A percentile compares a stretch with the other conserved stretches of the same genome.
Evolutionary conservation across 2,797 vertebrate species (phyloP).

Genomic region (Acanthurus tractus): DNA sequence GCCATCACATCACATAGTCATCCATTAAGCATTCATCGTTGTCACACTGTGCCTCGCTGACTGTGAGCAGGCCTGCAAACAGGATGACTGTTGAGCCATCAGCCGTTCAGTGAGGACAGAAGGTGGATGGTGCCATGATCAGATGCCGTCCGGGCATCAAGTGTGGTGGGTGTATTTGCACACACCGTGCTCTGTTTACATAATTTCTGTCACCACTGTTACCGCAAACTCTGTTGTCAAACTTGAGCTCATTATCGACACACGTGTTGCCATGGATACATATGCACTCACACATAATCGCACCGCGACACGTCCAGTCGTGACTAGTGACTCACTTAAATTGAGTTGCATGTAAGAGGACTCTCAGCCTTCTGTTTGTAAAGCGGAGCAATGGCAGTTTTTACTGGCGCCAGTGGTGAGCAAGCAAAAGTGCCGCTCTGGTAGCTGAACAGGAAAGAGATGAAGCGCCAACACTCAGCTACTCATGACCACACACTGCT

Average conservation of each 20-base stretch:
- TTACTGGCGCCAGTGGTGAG: conserved; percentile 51
- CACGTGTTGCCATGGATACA: conserved; percentile 19
- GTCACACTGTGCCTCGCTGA: conserved; percentile 40
- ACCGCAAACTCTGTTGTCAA: conserved; percentile 28
- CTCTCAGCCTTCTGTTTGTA: conserved; percentile 57
- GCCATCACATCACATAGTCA: conserved; percentile 48
- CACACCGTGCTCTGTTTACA: conserved; percentile 21
- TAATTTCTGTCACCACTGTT: conserved; percentile 11
- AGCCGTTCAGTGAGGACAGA: conserved; percentile 9
- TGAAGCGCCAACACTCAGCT: conserved; percentile 47
- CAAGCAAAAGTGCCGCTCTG: conserved; percentile 37
- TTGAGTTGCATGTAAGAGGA: conserved; percentile 64
- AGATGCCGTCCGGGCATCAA: conserved; percentile 27
- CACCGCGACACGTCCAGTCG: not conserved
- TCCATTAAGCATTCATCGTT: conserved; percentile 51
- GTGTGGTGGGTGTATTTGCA: conserved; percentile 7
- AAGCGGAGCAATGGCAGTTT: conserved; percentile 59
- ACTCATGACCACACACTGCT: conserved; percentile 21
- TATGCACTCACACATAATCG: conserved; percentile 1
- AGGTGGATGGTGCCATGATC: conserved; percentile 18
- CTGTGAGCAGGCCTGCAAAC: conserved; percentile 29
- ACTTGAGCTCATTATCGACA: conserved; percentile 29
- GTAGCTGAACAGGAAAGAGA: conserved; percentile 25
- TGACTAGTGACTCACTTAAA: conserved; percentile 38
- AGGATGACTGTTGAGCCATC: conserved; percentile 21